phyloP scores from a whole-genome alignment of 1,140 invertebrate genomes.

The Micrasema longulum region DNA sequence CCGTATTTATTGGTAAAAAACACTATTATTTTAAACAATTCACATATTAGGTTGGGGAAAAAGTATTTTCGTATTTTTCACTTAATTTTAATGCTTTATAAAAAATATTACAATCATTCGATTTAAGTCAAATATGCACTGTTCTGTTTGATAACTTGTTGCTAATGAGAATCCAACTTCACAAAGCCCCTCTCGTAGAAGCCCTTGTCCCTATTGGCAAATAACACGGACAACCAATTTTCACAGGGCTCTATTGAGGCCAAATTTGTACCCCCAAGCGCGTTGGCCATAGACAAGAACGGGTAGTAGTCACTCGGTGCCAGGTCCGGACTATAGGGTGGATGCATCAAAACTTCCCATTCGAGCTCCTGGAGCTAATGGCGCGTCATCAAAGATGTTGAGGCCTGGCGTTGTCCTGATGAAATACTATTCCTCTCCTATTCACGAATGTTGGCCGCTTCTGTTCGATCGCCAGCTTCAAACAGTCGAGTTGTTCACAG shows the following conservation, averaged over 20 bases:
- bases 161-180: no score
- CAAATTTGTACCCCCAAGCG: constrained; percentile 16
- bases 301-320: constrained; percentile 14
- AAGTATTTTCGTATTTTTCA: no score
- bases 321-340: constrained; percentile 24
- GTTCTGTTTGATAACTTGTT: no score
- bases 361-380: constrained; percentile 3
- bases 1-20: no score
- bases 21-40: no score
- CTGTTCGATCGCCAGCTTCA: constrained; percentile 22
- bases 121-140: no score
- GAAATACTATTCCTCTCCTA: no score
- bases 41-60: no score
- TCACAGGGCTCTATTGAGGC: constrained; percentile 19
- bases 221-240: constrained; percentile 12
- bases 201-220: constrained; percentile 18
- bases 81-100: no score
- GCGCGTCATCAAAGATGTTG: constrained; percentile 16
- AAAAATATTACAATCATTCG: no score
- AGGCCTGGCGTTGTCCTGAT: no score
- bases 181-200: constrained; percentile 18
- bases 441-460: constrained; percentile 14
- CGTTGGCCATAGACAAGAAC: constrained; percentile 13
- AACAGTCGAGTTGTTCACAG: constrained; percentile 18
- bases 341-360: constrained; percentile 11